Evolutionary conservation across 2,888 invertebrate species (phyloP).

Genomic region (Melinaea marsaeus): DNA sequence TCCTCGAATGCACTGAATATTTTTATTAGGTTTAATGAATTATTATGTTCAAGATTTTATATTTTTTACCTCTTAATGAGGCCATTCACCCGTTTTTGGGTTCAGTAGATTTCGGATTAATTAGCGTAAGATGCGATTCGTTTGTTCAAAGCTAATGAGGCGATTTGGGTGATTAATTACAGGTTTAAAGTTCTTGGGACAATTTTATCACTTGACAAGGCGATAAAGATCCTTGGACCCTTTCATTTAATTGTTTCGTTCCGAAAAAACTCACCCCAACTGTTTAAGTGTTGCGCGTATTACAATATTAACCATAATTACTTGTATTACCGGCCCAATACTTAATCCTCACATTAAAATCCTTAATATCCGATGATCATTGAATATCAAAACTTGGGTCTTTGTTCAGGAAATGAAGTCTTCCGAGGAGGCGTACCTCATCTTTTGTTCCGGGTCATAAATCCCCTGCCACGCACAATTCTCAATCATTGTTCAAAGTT

Average conservation of each 20-base stretch:
- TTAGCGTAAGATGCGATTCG: slow-evolving; percentile 59
- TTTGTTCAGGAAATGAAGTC: slow-evolving; percentile 56
- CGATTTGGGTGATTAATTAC: slow-evolving; percentile 38
- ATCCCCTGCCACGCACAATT: slow-evolving; percentile 44
- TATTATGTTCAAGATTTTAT: neutral
- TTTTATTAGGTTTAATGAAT: too few species aligned
- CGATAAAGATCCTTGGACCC: neutral
- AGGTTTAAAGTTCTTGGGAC: slow-evolving; percentile 3
- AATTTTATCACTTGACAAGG: slow-evolving; percentile 4
- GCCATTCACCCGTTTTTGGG: slow-evolving; percentile 52
- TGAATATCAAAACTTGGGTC: slow-evolving; percentile 28
- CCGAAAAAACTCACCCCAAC: too few species aligned
- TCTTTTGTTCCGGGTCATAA: slow-evolving; percentile 57
- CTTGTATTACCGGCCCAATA: too few species aligned
- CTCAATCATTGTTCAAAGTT: slow-evolving; percentile 44
- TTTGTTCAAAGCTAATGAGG: slow-evolving; percentile 43
- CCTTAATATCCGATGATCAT: slow-evolving; percentile 31
- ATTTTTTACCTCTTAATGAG: slow-evolving; percentile 45
- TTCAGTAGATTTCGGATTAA: slow-evolving; percentile 64
- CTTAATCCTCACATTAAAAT: neutral
- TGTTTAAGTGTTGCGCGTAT: too few species aligned
- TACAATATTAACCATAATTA: too few species aligned
- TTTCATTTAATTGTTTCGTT: slow-evolving; percentile 25
- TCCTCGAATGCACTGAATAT: too few species aligned
- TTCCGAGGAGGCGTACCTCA: slow-evolving; percentile 42